Conservation (phyloP, 2,888 invertebrate species). For the Eupithecia subumbrata region DNA sequence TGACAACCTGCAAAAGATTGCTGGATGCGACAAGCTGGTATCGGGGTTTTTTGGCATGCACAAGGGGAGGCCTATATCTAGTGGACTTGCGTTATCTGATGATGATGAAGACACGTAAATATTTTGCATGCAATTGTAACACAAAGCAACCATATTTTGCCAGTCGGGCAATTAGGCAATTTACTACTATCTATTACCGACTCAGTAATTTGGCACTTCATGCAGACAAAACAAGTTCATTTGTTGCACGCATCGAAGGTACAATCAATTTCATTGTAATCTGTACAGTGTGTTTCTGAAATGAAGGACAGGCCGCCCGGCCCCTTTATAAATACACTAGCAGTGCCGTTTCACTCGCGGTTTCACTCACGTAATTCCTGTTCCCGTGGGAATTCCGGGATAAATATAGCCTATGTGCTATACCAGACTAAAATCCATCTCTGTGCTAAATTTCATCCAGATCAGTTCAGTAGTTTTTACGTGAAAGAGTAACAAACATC, state of each 20-base stretch:
- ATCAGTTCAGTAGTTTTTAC: too few relatives aligned
- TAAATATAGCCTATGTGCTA: too few relatives aligned
- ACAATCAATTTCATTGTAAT: conserved; percentile 19
- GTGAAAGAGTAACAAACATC: too few relatives aligned
- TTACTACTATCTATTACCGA: conserved; percentile 5
- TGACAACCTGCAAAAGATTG: background rate
- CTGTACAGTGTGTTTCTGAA: background rate
- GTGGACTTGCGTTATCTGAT: too few relatives aligned
- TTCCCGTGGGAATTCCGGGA: too few relatives aligned
- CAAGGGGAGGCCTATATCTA: too few relatives aligned
- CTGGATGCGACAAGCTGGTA: background rate
- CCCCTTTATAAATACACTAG: background rate
- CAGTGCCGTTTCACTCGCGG: too few relatives aligned
- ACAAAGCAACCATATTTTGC: background rate
- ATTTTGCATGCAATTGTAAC: background rate
- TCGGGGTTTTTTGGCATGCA: too few relatives aligned
- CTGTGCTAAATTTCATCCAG: too few relatives aligned
- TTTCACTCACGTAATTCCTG: too few relatives aligned
- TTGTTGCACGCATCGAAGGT: conserved; percentile 26
- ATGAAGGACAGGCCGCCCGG: background rate
- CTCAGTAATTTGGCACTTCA: conserved; percentile 14
- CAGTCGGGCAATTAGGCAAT: background rate
- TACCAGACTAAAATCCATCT: too few relatives aligned
- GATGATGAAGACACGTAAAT: background rate
- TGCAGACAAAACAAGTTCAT: conserved; percentile 20